Evolutionary conservation across 2,797 vertebrate species (phyloP).

Genomic region (Tiaroga cobitis): DNA sequence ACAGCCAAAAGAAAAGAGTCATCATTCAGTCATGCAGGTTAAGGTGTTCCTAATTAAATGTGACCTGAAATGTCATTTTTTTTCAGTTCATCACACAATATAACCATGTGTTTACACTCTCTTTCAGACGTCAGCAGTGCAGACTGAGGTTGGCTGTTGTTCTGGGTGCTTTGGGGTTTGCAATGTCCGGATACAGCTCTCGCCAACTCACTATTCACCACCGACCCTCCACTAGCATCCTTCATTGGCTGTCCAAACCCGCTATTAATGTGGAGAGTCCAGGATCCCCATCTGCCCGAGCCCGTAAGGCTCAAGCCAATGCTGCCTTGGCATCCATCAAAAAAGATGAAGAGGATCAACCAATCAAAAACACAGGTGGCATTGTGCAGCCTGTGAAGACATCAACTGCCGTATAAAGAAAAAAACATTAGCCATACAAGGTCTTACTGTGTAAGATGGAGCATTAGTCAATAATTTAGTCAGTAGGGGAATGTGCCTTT

Average conservation of each 20-base stretch:
- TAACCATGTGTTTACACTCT: not conserved
- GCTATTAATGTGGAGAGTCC: not conserved
- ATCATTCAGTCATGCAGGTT: not conserved
- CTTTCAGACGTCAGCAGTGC: slow-evolving; percentile 72
- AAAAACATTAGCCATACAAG: not conserved
- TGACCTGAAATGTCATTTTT: not conserved
- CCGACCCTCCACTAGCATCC: slow-evolving; percentile 72
- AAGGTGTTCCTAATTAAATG: not conserved
- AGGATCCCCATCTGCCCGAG: not conserved
- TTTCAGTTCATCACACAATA: not conserved
- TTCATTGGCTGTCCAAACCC: slow-evolving; percentile 64
- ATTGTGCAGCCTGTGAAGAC: slow-evolving; percentile 15
- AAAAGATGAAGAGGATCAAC: slow-evolving; percentile 5
- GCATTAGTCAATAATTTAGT: slow-evolving; percentile 1
- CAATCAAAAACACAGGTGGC: slow-evolving; percentile 14
- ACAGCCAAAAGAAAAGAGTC: not conserved
- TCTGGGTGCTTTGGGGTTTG: slow-evolving; percentile 75
- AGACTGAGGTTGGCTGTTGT: slow-evolving; percentile 71
- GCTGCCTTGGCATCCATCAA: not conserved
- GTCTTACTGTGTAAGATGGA: slow-evolving; percentile 30
- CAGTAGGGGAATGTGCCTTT: slow-evolving; percentile 35
- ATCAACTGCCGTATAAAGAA: not conserved
- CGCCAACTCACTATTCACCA: slow-evolving; percentile 76
- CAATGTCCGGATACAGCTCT: slow-evolving; percentile 79
- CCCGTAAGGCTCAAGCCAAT: slow-evolving; percentile 3